Percentiles rank a stretch among this genome's conserved stretches.
Conservation (phyloP, 92 coral and sea anemone species). For the Zoanthus sansibaricus region DNA sequence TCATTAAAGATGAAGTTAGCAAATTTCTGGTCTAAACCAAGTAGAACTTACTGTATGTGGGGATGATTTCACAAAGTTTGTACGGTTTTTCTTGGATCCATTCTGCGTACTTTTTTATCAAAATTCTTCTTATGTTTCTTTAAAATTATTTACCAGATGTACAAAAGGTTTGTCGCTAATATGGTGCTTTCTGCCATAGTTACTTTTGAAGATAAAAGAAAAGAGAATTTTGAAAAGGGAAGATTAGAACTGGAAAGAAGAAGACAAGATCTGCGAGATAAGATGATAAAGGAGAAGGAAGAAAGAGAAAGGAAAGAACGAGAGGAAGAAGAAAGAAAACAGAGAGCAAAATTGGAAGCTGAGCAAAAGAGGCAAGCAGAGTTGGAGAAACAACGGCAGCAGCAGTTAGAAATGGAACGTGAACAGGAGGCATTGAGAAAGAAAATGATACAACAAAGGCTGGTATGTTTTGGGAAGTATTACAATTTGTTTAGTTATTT, state of each 20-base stretch:
- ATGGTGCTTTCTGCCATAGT: constrained; percentile 57
- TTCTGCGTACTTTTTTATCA: too few species aligned
- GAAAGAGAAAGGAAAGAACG: constrained; percentile 93
- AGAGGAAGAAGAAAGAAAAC: constrained; percentile 86
- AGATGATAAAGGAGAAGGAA: constrained; percentile 80
- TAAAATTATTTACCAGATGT: too few species aligned
- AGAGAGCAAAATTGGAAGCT: constrained; percentile 94
- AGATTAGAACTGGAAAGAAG: constrained; percentile 93
- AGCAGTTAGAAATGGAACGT: constrained; percentile 97
- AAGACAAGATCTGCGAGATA: constrained; percentile 93
- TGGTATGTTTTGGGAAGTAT: constrained; percentile 55
- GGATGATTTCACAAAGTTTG: too few species aligned
- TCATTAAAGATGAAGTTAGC: too few species aligned
- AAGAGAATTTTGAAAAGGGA: constrained; percentile 96
- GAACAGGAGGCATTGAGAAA: constrained; percentile 96
- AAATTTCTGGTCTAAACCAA: too few species aligned
- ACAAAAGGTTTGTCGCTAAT: not conserved
- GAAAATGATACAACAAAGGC: constrained; percentile 98
- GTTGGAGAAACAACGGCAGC: constrained; percentile 93
- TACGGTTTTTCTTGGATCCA: too few species aligned
- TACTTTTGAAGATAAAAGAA: constrained; percentile 98
- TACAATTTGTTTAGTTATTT: not conserved
- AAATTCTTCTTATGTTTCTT: too few species aligned
- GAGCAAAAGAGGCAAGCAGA: constrained; percentile 98
- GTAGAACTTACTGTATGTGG: too few species aligned